Evolutionary conservation across 2,113 vertebrate genomes (phyloP).

Genomic region (Gavialis gangeticus): DNA sequence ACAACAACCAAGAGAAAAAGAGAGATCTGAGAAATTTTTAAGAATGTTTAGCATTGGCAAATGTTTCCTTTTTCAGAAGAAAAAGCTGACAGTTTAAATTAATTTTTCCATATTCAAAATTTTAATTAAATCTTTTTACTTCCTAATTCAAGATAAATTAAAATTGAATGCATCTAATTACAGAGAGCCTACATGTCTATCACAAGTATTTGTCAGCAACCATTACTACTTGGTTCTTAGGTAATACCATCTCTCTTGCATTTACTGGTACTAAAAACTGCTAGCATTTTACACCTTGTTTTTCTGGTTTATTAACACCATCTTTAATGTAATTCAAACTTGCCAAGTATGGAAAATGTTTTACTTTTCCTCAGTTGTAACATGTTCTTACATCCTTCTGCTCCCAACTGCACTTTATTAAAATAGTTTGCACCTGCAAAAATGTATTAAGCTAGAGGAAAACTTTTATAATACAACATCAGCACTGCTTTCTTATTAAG

Average conservation of each 20-base stretch:
- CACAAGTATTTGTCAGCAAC: not conserved
- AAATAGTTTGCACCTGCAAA: not conserved
- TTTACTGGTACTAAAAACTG: too few species aligned
- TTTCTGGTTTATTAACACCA: too few species aligned
- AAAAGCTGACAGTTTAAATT: not conserved
- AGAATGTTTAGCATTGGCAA: too few species aligned
- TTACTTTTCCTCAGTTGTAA: not conserved
- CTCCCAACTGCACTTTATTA: not conserved
- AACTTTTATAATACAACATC: not conserved
- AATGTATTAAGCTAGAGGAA: not conserved
- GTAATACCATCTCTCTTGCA: too few species aligned
- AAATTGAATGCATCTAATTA: not conserved
- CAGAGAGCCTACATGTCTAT: not conserved
- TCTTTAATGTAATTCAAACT: not conserved
- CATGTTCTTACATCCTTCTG: not conserved
- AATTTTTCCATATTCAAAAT: not conserved
- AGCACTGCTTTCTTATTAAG: not conserved
- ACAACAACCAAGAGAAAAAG: not conserved
- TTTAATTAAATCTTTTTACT: not conserved
- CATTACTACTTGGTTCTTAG: not conserved
- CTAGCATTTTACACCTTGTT: too few species aligned
- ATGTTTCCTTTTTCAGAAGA: not conserved
- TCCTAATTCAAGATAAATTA: not conserved
- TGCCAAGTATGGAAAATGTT: not conserved
- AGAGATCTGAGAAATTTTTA: not conserved